Evolutionary conservation across 2,113 vertebrate species (phyloP).

Genomic region (Halichoerus grypus): DNA sequence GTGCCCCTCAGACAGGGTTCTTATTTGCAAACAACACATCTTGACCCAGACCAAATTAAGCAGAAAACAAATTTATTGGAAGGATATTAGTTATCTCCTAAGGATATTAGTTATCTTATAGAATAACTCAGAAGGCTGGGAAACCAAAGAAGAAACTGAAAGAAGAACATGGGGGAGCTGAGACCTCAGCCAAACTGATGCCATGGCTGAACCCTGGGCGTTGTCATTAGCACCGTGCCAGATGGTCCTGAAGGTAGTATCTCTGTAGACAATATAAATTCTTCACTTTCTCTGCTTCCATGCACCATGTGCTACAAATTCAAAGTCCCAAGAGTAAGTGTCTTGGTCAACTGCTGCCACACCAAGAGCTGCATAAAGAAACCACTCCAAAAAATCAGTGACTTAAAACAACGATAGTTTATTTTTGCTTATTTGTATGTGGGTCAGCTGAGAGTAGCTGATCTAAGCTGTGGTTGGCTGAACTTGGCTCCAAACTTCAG

Average conservation of each 20-base stretch:
- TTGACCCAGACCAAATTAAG: not conserved
- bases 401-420: not conserved
- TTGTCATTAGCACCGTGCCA: not conserved
- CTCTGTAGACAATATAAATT: not conserved
- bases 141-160: not conserved
- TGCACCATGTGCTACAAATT: not conserved
- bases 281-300: not conserved
- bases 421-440: not conserved
- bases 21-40: conserved; percentile 4
- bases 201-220: not conserved
- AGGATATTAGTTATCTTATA: not conserved
- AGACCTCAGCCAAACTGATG: not conserved
- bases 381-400: not conserved
- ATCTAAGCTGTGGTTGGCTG: not conserved
- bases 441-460: not conserved
- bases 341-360: not conserved
- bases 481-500: not conserved
- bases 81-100: not conserved
- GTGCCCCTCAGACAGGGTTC: not conserved
- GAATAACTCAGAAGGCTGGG: not conserved
- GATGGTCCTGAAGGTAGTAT: not conserved
- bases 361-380: not conserved
- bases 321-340: not conserved
- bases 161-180: not conserved
- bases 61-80: not conserved